phyloP scores from a whole-genome alignment of 1,140 invertebrate species.

The Penaeus japonicus region DNA sequence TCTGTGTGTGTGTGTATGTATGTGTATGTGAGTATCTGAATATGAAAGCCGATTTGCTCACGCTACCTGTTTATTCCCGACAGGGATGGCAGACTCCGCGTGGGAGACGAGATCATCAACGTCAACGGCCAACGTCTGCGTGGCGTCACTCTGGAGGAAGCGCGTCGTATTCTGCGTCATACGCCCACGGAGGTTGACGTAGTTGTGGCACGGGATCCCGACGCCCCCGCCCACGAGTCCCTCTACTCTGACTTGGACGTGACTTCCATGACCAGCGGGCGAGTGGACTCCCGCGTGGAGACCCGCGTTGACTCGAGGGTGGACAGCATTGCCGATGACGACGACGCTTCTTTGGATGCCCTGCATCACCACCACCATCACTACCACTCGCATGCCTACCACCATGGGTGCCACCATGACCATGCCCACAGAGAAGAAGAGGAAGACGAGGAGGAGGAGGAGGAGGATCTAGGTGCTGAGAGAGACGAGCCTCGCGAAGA shows the following conservation, averaged over 20 bases:
- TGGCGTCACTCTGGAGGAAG: constrained; percentile 79
- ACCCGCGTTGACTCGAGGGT: constrained; percentile 35
- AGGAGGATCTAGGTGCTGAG: neutral
- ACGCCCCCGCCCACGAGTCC: constrained; percentile 37
- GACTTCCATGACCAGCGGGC: constrained; percentile 34
- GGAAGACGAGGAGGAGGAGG: neutral
- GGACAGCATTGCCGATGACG: constrained; percentile 18
- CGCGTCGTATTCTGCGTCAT: constrained; percentile 73
- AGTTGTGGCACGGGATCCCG: constrained; percentile 68
- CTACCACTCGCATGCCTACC: neutral
- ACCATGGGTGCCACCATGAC: neutral
- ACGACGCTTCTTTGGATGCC: neutral
- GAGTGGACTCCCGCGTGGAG: constrained; percentile 38
- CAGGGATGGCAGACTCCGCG: constrained; percentile 80
- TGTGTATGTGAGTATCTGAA: neutral
- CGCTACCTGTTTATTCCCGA: constrained; percentile 48
- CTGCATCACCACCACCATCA: too few species aligned
- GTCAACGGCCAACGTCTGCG: constrained; percentile 82
- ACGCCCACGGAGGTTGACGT: constrained; percentile 78
- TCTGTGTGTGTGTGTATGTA: neutral
- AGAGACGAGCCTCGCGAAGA: neutral
- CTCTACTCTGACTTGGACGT: constrained; percentile 40
- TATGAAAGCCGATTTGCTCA: constrained; percentile 47
- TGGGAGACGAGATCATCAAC: constrained; percentile 86
- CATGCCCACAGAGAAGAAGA: neutral